phyloP scores from a whole-genome alignment of 2,113 vertebrate species.

The Ictalurus furcatus region DNA sequence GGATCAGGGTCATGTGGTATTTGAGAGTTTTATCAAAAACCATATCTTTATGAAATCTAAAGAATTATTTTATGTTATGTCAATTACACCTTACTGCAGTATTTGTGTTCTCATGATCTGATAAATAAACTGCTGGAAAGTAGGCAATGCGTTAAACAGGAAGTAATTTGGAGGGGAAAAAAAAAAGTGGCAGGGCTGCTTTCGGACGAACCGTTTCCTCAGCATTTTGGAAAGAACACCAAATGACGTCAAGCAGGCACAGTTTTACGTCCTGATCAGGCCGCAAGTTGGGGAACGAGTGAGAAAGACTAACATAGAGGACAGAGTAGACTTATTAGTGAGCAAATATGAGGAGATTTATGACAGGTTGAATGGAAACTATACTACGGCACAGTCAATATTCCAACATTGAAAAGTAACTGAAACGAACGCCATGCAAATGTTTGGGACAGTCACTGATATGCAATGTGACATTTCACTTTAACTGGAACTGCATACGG shows the following conservation, averaged over 20 bases:
- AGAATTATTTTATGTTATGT: background rate
- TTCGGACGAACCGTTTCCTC: background rate
- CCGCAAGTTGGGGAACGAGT: background rate
- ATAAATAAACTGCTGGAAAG: background rate
- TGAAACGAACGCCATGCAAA: background rate
- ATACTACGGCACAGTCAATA: background rate
- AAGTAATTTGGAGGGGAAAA: background rate
- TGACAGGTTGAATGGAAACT: background rate
- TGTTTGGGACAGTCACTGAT: background rate
- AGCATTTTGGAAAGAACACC: background rate
- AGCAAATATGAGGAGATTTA: background rate
- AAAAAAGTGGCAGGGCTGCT: background rate
- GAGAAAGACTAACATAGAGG: background rate
- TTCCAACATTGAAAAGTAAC: background rate
- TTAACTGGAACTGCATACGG: background rate
- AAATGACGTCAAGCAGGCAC: background rate
- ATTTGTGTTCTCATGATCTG: background rate
- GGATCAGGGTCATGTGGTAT: constrained; percentile 7
- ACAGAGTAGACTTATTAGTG: background rate
- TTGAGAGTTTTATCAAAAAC: constrained; percentile 11
- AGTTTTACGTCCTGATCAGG: background rate
- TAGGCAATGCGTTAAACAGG: background rate
- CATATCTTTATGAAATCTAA: background rate
- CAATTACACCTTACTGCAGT: background rate
- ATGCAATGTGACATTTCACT: background rate